Evolutionary conservation across 2,888 invertebrate species (phyloP), one percentile per base, ranked within the genome.

Genomic region (Morpho achilles): DNA sequence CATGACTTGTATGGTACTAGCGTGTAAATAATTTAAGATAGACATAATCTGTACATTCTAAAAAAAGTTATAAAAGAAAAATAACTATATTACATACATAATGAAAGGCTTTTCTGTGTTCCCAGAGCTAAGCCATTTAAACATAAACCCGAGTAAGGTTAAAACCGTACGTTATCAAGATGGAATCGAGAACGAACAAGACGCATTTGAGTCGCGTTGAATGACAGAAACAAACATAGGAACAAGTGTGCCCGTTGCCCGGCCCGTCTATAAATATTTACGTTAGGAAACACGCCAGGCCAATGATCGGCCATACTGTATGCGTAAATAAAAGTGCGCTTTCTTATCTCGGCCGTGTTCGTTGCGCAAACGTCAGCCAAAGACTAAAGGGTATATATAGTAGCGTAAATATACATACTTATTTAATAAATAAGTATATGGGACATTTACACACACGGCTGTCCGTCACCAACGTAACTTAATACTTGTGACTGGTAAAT

Each of bases 211-310:
- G 67, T 65, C 68, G 68, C 75, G 86, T 79, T 86, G 89, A 90
- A 80, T 85, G 90, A 90, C 87, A 89, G 84, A 84, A 80, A 81
- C 89, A 89, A 90, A 90, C 88, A 88, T 75, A 80, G 76, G 77
- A 82, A 81, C 87, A 84, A 89, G 84, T 83, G 83, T 73, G 78
- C 81, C 82, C 76, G 75, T 77, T 79, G 74, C 71, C 67, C 71
- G 66, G 74, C 67, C 74, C 69, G 75, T 82, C 88, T 89, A 88
- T 90, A 90, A 90, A 90, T 90, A 89, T 90, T 90, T 90, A 90
- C 82, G 80, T 86, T 85, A 84, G 80, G 84, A 83, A 87, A 87
- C 86, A 84, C 82, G 80, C 77, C 84, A 82, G 82, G 82, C 86
- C 87, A 87, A 85, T 83, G 84, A 84, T 82, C 84, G 82, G 79